Evolutionary conservation across 2,888 invertebrate genomes (phyloP), one percentile per base, ranked within the genome.

Genomic region (Sesia bembeciformis): DNA sequence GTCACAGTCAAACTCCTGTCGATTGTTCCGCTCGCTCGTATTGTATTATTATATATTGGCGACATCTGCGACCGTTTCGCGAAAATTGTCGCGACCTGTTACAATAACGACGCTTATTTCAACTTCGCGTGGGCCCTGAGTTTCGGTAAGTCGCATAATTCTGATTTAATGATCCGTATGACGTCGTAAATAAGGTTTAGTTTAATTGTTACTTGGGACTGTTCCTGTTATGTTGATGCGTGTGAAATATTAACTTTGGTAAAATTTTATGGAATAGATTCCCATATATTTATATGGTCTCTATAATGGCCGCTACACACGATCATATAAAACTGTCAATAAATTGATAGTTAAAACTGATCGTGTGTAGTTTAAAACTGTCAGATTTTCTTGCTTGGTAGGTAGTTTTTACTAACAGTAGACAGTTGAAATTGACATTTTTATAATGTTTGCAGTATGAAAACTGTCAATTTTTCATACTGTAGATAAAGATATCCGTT

Each of bases 41-140:
- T 71, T 70, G 68, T 72, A 70, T 75, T 75, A 71, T 72, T 70
- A 71, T 73, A 68, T 67, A 75, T 72, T 58, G 69, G 56, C 64
- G 67, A 66, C 80, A 78, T 74, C 72, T 78, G 77, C 62, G 72
- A 67, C 72, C 67, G 62, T 63, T 70, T 64, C 60, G 66, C 67
- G 69, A 71, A 72, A 74, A 76, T 73, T 72, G 74, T 65, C 73
- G 70, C 66, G 61, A 56, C 57, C 52, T 52, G 53, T 46, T 46
- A 46, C 46, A 46, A 46, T 46, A 46, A 46, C 52, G 46, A 58
- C 49, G 57, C 57, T 55, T 60, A 61, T 61, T 57, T 58, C 53
- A 58, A 56, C 56, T 53, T 46, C 8, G 46, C 46, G 46, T 8
- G 8, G 8, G 46, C 8, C 8, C 46, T 23, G n/a, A 46, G 4